Conservation (phyloP, 2,797 vertebrate genomes). For the Danio albolineatus region DNA sequence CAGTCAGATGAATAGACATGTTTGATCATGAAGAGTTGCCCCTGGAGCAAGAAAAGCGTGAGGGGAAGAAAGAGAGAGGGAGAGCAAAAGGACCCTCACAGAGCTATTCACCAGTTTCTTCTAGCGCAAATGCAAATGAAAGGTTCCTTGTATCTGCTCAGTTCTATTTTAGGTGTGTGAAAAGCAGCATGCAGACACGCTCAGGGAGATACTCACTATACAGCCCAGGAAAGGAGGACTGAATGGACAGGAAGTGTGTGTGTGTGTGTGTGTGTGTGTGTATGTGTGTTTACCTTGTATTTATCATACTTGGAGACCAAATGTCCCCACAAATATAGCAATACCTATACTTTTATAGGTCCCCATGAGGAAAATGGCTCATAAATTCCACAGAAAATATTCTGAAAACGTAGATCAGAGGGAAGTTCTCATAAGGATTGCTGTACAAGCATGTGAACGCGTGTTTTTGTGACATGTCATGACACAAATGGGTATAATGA, state of each 20-base stretch:
- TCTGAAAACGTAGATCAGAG: too few species aligned
- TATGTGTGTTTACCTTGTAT: too few species aligned
- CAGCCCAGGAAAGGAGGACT: constrained; percentile 36
- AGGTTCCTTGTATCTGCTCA: constrained; percentile 43
- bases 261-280: constrained; percentile 26
- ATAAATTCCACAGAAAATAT: too few species aligned
- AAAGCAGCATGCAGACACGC: constrained; percentile 34
- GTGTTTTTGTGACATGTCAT: too few species aligned
- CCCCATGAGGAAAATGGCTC: too few species aligned
- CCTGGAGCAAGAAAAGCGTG: constrained; percentile 6
- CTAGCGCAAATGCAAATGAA: constrained; percentile 6
- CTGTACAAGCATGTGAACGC: too few species aligned
- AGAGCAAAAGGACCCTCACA: constrained; percentile 2
- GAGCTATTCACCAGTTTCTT: constrained; percentile 36
- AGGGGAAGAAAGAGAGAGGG: constrained; percentile 1
- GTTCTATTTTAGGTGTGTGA: constrained; percentile 43
- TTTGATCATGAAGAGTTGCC: constrained; percentile 27
- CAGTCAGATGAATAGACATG: constrained; percentile 36
- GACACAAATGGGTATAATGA: too few species aligned
- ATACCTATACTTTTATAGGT: too few species aligned
- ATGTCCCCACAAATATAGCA: too few species aligned
- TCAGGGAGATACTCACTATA: constrained; percentile 32
- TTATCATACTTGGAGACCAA: too few species aligned
- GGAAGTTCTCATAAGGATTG: too few species aligned
- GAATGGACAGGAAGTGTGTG: constrained; percentile 51